Conservation (phyloP, 2,797 vertebrate species). For the Okamejei kenojei region DNA sequence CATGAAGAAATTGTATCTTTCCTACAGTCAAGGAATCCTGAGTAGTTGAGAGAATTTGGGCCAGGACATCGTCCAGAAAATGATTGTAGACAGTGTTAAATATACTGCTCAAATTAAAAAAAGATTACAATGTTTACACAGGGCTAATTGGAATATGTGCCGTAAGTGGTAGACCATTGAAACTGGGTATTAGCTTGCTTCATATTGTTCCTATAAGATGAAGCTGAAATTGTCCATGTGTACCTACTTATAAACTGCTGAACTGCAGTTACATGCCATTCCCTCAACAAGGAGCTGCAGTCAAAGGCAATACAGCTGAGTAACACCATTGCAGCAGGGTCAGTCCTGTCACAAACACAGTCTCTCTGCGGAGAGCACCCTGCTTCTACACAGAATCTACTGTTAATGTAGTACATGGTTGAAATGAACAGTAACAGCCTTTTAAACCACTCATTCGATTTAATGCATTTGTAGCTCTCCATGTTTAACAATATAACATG, state of each 20-base stretch:
- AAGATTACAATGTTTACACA: background rate
- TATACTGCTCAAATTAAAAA: background rate
- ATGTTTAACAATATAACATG: background rate
- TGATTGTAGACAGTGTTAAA: background rate
- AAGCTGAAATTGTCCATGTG: background rate
- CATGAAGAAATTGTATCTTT: background rate
- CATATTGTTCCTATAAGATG: background rate
- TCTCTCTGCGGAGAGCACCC: background rate
- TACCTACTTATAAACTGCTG: background rate
- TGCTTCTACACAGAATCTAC: background rate
- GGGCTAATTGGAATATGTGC: background rate
- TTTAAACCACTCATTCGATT: background rate
- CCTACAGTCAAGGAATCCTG: background rate
- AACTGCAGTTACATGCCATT: background rate
- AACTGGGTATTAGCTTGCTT: background rate
- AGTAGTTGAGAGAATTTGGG: background rate
- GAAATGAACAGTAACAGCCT: background rate
- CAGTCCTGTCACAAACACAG: background rate
- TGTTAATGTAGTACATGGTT: background rate
- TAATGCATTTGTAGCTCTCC: background rate
- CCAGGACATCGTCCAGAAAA: background rate
- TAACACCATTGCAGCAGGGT: background rate
- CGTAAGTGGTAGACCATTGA: background rate
- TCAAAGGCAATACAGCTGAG: background rate
- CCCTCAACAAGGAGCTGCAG: background rate